phyloP scores from a whole-genome alignment of 2,797 vertebrate genomes.

The Neosalanx taihuensis region DNA sequence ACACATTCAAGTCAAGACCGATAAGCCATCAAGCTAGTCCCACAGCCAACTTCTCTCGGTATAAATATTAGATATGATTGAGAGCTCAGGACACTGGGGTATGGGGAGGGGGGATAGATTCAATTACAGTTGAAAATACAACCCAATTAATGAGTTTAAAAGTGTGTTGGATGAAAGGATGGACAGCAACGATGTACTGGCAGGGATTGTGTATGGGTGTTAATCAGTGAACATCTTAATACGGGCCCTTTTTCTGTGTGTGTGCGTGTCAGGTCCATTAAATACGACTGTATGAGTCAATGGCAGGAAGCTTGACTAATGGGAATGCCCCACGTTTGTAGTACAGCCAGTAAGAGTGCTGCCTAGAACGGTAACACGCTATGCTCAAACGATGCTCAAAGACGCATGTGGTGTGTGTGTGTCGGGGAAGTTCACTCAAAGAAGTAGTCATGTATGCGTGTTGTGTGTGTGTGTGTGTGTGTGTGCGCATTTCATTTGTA shows the following conservation, averaged over 20 bases:
- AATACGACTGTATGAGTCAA: slow-evolving; percentile 13
- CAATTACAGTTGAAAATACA: not conserved
- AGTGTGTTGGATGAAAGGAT: not conserved
- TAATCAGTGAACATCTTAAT: not conserved
- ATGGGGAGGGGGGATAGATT: not conserved
- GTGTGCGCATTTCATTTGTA: slow-evolving; percentile 4
- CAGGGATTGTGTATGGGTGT: not conserved
- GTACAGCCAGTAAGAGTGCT: slow-evolving; percentile 13
- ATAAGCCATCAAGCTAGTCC: not conserved
- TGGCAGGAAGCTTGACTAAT: slow-evolving; percentile 22
- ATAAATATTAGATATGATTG: not conserved
- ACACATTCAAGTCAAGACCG: slow-evolving; percentile 14
- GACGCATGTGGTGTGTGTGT: slow-evolving; percentile 3
- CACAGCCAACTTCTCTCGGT: not conserved
- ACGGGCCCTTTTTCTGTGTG: not conserved
- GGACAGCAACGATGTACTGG: not conserved
- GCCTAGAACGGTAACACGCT: slow-evolving; percentile 19
- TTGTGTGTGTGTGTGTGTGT: not conserved
- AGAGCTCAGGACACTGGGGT: not conserved
- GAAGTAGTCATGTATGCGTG: slow-evolving; percentile 36
- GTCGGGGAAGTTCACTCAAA: slow-evolving; percentile 26
- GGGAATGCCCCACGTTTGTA: slow-evolving; percentile 11
- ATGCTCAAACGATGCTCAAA: slow-evolving; percentile 12
- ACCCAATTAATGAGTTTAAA: not conserved
- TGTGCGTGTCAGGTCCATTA: not conserved